Evolutionary conservation across 2,113 vertebrate species (phyloP), one percentile per base, ranked within the genome.

Genomic region (Thamnaconus septentrionalis): DNA sequence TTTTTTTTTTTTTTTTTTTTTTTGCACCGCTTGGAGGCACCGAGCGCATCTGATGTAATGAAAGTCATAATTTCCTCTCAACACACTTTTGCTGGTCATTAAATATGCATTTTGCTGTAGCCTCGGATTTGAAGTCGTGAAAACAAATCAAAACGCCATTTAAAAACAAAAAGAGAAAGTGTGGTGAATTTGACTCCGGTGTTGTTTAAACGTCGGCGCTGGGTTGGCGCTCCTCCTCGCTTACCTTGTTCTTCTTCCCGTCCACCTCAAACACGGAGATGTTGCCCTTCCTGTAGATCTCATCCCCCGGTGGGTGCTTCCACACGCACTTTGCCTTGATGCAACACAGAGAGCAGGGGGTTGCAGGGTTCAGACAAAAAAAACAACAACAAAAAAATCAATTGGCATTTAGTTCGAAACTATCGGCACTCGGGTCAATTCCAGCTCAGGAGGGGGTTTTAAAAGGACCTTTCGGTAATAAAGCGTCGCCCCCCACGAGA

Each of bases 181-280:
- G 39, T 8, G 10, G 4, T 5, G 7, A 46, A n/a, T 41, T 11
- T 10, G 11, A 42, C 45, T 57, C 18, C 18, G 2, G 18, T 31
- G 18, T 31, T 31, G 18, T 31, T 31, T 31, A 31, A 31, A 2
- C 18, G 18, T 31, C 2, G 18, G 18, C 18, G 2, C 18, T 31
- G 18, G 18, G 18, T 31, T 31, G 4, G n/a, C 11, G 9, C 48
- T 8, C 7, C 7, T 10, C 0, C n/a, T 46, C 44, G 5, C 58
- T 70, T 84, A 96, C 96, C 94, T 98, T 98, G 81, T 98, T 98
- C 81, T 98, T 98, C 79, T 98, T 97, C 56, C 96, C 96, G 10
- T 99, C 96, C 51, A 98, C 96, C 89, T 99, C 96, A 81, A 98
- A 99, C n/a, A 98, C 96, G 0, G 97, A 99, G 81, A 98, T 95